Base-by-base conservation (phyloP, 2,888 invertebrate species). In the Drosophila diplacantha region DNA sequence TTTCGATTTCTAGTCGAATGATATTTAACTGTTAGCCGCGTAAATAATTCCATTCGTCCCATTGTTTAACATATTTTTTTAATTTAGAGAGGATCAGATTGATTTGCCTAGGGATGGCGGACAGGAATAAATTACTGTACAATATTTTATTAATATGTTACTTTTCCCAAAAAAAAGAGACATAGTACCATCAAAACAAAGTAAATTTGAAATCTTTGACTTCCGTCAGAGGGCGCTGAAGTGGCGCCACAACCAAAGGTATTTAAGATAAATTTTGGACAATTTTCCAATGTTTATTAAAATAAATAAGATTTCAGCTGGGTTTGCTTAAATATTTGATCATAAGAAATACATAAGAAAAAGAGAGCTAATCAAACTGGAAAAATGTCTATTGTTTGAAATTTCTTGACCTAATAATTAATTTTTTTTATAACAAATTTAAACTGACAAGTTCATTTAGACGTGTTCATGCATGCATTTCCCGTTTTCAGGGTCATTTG, bases 401-500 rank as follows among this genome's bases (percentile, higher is more conserved):
- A 35, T 35, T 2, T 22, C 2, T 37, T 35, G 16, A 4, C 16
- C 16, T n/a, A 37, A 22, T 1, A 0, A 22, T 4, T 4, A 2
- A 24, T n/a, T 34, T 34, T 0, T 34, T 8, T 38, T 3, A n/a
- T 41, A 24, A n/a, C n/a, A n/a, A n/a, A n/a, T n/a, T n/a, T n/a
- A 9, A 9, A 9, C 9, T n/a, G 5, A n/a, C n/a, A 11, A 11
- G 6, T 26, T 6, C 2, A 41, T 16, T 9, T 41, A 41, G 11
- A n/a, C 24, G 16, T 41, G 6, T 24, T 11, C n/a, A 24, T 26
- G 9, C 14, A 11, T 26, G 11, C 16, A 41, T 41, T 24, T 37
- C 11, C 35, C 16, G 16, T 26, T 43, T 41, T 43, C 41, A 43
- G 16, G 43, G 11, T 26, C 43, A 43, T 43, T 43, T 26, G 43